Evolutionary conservation across 2,113 vertebrate species (phyloP).

Genomic region (Narcine bancroftii): DNA sequence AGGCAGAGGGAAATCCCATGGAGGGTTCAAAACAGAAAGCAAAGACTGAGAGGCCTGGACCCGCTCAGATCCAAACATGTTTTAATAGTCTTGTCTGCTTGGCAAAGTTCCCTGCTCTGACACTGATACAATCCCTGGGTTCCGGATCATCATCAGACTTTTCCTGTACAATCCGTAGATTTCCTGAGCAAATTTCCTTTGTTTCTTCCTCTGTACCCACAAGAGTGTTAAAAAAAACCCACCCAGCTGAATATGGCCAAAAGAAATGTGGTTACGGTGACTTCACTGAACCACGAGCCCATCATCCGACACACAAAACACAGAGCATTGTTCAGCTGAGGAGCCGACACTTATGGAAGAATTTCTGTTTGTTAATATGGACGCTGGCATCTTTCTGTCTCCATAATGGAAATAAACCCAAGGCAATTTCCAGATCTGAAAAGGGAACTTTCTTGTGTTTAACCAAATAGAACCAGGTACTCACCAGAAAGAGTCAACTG

Average conservation of each 20-base stretch:
- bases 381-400: neutral
- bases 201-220: conserved; percentile 19
- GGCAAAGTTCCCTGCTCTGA: conserved; percentile 1
- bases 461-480: neutral
- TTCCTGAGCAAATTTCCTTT: conserved; percentile 10
- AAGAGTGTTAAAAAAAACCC: neutral
- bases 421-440: neutral
- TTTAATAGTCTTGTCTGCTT: neutral
- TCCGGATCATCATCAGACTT: conserved; percentile 17
- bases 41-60: neutral
- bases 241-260: neutral
- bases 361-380: neutral
- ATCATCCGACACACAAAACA: neutral
- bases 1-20: neutral
- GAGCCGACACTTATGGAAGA: neutral
- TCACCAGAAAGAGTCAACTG: neutral
- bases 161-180: neutral
- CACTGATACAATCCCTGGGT: conserved; percentile 5
- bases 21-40: too few species aligned
- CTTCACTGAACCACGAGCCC: neutral
- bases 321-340: neutral
- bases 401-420: neutral
- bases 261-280: neutral
- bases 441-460: neutral
- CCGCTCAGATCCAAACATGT: neutral